Evolutionary conservation across 2,797 vertebrate species (phyloP).

Genomic region (Anguilla megastoma): DNA sequence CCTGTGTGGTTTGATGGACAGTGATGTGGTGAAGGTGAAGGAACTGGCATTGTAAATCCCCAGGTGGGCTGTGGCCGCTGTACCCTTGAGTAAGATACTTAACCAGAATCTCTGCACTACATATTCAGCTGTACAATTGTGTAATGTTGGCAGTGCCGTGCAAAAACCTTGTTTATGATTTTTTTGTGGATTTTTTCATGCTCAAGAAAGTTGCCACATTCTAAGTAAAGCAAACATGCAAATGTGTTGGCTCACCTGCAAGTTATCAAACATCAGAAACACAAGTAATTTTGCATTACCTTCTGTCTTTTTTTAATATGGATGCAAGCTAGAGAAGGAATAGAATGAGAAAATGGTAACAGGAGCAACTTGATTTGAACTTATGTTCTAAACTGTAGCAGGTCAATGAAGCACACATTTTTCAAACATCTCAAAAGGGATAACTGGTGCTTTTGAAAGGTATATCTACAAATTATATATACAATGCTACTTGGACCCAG

Average conservation of each 20-base stretch:
- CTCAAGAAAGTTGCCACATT: background rate
- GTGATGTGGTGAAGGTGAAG: background rate
- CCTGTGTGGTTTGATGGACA: background rate
- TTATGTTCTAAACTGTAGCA: background rate
- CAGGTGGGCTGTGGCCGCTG: background rate
- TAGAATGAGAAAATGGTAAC: background rate
- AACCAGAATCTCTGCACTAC: background rate
- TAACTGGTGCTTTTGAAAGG: background rate
- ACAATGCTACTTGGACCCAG: background rate
- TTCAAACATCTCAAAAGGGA: background rate
- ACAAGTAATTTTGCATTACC: slow-evolving; percentile 13
- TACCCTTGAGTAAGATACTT: background rate
- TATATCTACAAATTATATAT: background rate
- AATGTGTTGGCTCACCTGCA: background rate
- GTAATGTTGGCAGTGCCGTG: background rate
- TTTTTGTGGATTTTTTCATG: background rate
- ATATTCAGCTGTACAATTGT: background rate
- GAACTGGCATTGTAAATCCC: background rate
- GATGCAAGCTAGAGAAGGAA: background rate
- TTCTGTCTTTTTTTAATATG: slow-evolving; percentile 4
- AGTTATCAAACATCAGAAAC: slow-evolving; percentile 11
- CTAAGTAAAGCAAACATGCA: background rate
- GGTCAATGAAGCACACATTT: background rate
- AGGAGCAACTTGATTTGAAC: background rate
- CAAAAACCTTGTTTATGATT: background rate